A percentile compares a stretch with the other conserved stretches of the same genome.
Conservation (phyloP, 2,888 invertebrate species). For the Timema cristinae region DNA sequence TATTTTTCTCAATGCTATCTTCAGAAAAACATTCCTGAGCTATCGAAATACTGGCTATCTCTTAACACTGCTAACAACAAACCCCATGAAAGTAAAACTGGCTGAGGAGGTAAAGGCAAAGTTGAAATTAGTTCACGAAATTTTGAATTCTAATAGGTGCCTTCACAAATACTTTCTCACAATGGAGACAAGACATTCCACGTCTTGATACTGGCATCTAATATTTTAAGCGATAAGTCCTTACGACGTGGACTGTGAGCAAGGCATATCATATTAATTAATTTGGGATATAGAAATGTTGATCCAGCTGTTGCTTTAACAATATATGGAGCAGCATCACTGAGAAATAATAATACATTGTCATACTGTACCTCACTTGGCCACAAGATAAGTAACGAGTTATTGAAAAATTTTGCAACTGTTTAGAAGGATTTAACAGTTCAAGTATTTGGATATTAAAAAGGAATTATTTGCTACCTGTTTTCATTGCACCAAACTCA, state of each 20-base stretch:
- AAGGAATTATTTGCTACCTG: slow-evolving; percentile 2
- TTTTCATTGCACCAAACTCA: slow-evolving; percentile 11
- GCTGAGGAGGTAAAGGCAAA: no score
- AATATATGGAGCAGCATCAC: neutral
- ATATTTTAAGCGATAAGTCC: neutral
- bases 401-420: neutral
- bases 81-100: no score
- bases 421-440: neutral
- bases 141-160: no score
- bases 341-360: neutral
- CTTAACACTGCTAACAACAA: no score
- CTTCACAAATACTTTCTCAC: no score
- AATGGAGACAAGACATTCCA: no score
- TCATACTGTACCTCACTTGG: neutral
- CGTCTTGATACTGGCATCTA: no score
- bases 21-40: no score
- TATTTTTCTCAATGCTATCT: no score
- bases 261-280: neutral
- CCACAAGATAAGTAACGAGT: slow-evolving; percentile 7
- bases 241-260: slow-evolving; percentile 9
- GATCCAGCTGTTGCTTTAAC: neutral
- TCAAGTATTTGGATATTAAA: neutral
- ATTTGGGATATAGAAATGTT: slow-evolving; percentile 4
- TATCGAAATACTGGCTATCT: no score
- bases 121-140: no score